Conservation (phyloP, 2,113 vertebrate species). For the Chitala chitala region DNA sequence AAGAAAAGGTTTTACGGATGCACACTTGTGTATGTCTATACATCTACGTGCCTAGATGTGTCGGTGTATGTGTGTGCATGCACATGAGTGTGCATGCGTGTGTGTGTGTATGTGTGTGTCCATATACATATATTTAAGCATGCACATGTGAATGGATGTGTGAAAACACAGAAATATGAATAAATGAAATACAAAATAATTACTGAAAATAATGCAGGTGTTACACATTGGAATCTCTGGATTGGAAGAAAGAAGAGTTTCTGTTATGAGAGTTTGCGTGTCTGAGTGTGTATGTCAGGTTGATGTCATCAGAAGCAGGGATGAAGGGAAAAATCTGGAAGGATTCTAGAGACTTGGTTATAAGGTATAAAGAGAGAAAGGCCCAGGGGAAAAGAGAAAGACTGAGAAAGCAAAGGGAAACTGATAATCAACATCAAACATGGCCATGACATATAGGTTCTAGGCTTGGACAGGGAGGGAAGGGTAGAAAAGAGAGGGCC, state of each 20-base stretch:
- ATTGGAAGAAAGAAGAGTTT: not conserved
- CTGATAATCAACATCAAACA: conserved; percentile 77
- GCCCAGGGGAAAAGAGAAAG: conserved; percentile 41
- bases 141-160: no score
- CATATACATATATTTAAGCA: not conserved
- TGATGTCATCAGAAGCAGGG: conserved; percentile 61
- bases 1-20: not conserved
- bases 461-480: conserved; percentile 69
- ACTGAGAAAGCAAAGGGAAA: conserved; percentile 38
- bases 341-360: conserved; percentile 68
- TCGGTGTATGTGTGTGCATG: not conserved
- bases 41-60: not conserved
- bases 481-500: conserved; percentile 42
- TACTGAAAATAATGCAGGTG: not conserved
- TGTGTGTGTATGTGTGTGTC: not conserved
- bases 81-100: not conserved
- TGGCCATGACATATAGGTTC: conserved; percentile 82
- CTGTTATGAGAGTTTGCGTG: not conserved
- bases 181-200: not conserved
- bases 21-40: not conserved
- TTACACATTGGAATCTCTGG: not conserved
- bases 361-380: conserved; percentile 36
- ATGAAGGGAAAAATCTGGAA: conserved; percentile 55
- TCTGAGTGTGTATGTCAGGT: conserved; percentile 21
- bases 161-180: not conserved